Base-by-base conservation (phyloP, 2,888 invertebrate genomes). In the Drosophila meridiana region DNA sequence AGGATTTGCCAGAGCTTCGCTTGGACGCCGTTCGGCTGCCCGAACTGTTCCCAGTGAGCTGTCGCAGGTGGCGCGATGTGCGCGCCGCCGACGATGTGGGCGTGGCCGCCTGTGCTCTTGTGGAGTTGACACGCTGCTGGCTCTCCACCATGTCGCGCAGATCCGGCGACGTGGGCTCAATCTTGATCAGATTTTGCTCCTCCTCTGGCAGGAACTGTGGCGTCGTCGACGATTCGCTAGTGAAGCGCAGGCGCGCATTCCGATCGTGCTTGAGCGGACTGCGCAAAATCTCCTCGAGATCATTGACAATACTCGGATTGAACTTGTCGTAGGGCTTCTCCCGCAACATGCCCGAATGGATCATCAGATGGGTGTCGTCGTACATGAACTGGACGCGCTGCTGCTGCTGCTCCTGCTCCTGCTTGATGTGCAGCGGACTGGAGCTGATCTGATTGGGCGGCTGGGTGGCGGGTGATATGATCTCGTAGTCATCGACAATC, bases 281-380 rank as follows among this genome's bases (percentile, higher is more conserved):
- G 52, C 93, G 91, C 7, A 93, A 71, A 26, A 93, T 93, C 48
- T 93, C 93, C 82, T 93, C 93, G 55, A 93, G 80, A 82, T 93
- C 93, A 59, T 93, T 92, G 6, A 93, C 93, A 67, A 92, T 89
- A 73, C 91, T 92, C 0, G 92, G 92, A 78, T 92, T 92, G 60
- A 89, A 93, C 69, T 92, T 92, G n/a, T 92, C 92, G 43, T 83
- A 90, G 1, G 90, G 76, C 62, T 92, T 92, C 34, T 93, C 91
- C 0, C 92, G 92, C 45, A 91, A 73, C 40, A 92, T 78, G 0
- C 91, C 78, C 9, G 92, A 88, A 69, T 92, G 92, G 3, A 92
- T 78, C 8, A 93, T 73, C 26, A 93, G 76, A 50, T 92, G 91
- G 1, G 91, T 91, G 60, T 93, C 92, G 69, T 93, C 92, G 62